Evolutionary conservation across 2,888 invertebrate species (phyloP).

Genomic region (Apodemia hepburni): DNA sequence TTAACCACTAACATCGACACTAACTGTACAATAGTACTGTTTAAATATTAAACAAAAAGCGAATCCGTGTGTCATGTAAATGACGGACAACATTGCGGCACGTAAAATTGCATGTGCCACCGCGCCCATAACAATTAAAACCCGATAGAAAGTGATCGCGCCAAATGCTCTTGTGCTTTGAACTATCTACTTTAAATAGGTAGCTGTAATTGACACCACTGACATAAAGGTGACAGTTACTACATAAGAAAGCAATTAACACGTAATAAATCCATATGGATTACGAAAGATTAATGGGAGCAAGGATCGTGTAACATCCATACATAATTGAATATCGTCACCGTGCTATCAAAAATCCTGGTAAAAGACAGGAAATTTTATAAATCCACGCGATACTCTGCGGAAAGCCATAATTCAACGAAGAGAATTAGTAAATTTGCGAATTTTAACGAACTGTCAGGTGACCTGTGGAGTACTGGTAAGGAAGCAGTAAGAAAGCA

Average conservation of each 20-base stretch:
- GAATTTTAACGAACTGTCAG: too few relatives aligned
- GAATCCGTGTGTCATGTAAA: slow-evolving; percentile 55
- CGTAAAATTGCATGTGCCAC: slow-evolving; percentile 76
- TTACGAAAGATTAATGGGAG: not conserved
- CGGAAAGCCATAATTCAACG: too few relatives aligned
- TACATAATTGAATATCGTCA: too few relatives aligned
- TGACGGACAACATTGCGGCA: slow-evolving; percentile 64
- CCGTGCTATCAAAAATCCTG: too few relatives aligned
- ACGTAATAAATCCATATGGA: not conserved
- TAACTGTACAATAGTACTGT: slow-evolving; percentile 19
- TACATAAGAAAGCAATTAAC: not conserved
- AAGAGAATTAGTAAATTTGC: too few relatives aligned
- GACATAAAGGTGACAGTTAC: slow-evolving; percentile 36
- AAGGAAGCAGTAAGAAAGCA: too few relatives aligned
- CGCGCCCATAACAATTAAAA: slow-evolving; percentile 76
- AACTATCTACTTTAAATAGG: slow-evolving; percentile 54
- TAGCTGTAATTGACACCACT: slow-evolving; percentile 61
- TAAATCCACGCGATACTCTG: too few relatives aligned
- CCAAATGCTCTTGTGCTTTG: slow-evolving; percentile 52
- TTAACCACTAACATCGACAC: not conserved
- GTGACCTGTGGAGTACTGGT: too few relatives aligned
- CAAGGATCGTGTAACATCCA: not conserved
- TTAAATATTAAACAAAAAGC: slow-evolving; percentile 36
- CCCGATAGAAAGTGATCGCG: slow-evolving; percentile 72
- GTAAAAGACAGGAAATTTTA: too few relatives aligned